phyloP scores from a whole-genome alignment of 2,797 vertebrate genomes.

The Poecilia velifera region DNA sequence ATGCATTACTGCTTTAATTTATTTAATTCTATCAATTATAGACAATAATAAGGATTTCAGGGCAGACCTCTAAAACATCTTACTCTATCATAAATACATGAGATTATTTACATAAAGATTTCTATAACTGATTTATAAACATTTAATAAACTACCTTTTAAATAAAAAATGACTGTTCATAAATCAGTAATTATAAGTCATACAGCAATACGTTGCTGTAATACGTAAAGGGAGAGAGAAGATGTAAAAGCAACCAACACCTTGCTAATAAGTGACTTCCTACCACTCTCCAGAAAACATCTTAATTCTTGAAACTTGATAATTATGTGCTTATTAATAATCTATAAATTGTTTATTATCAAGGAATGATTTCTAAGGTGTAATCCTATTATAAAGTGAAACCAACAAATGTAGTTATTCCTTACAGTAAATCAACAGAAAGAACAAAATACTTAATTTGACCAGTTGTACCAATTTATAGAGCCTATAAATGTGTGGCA shows the following conservation, averaged over 20 bases:
- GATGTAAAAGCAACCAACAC: neutral
- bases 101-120: neutral
- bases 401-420: neutral
- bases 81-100: neutral
- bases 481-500: neutral
- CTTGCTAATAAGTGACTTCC: neutral
- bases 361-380: neutral
- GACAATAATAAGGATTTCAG: slow-evolving; percentile 6
- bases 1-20: slow-evolving; percentile 15
- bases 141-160: neutral
- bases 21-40: neutral
- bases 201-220: neutral
- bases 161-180: neutral
- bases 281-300: neutral
- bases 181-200: neutral
- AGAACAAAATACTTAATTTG: slow-evolving; percentile 1
- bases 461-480: neutral
- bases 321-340: neutral
- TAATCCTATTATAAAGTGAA: neutral
- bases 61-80: neutral
- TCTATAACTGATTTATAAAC: neutral
- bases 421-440: neutral
- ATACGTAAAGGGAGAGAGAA: too few species aligned
- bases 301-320: neutral
- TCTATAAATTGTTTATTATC: neutral